Base-by-base conservation (phyloP, 2,797 vertebrate species). In the Apogon hyalosoma region DNA sequence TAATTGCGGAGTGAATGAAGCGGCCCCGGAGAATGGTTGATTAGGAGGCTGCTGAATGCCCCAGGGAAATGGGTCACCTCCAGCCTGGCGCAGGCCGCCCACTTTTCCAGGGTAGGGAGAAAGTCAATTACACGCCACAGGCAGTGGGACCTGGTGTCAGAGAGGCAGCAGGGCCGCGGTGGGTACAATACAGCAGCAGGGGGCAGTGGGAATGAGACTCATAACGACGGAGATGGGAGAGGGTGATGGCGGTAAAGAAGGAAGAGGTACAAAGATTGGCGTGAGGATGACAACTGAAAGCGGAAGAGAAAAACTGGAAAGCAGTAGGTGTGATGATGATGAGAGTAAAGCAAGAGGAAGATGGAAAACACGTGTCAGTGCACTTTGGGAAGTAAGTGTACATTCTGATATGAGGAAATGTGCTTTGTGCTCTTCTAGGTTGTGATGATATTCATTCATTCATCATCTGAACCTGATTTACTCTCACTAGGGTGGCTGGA, bases 21-120 rank as follows among this genome's bases (percentile, higher is more conserved):
- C 79, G 52, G 79, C 88, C 88, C 87, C 67, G 62, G 90, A 91
- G 92, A 92, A 93, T 83, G 87, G 87, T 85, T 91, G 90, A 92
- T 92, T 90, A 92, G 89, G 86, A 90, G 87, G 87, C 74, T 83
- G 90, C 85, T 89, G 88, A 92, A 92, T 88, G 87, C 93, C 93
- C 90, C 90, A 89, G 91, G 91, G 93, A 94, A 93, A 93, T 93
- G 92, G 92, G 92, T 93, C 92, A 93, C 92, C 92, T 93, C 92
- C 88, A 91, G 85, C 89, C 90, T 89, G 86, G 87, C 80, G 82
- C 68, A 40, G 83, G 88, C 86, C 70, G 89, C 81, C 83, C 77
- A 80, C 82, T 86, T 90, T 86, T 88, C 80, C 80, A 85, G 79
- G 69, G 76, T 73, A 67, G 83, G 82, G 87, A 90, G 85, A 90